Conservation (phyloP, 2,888 invertebrate species). For the Sturmia bella region DNA sequence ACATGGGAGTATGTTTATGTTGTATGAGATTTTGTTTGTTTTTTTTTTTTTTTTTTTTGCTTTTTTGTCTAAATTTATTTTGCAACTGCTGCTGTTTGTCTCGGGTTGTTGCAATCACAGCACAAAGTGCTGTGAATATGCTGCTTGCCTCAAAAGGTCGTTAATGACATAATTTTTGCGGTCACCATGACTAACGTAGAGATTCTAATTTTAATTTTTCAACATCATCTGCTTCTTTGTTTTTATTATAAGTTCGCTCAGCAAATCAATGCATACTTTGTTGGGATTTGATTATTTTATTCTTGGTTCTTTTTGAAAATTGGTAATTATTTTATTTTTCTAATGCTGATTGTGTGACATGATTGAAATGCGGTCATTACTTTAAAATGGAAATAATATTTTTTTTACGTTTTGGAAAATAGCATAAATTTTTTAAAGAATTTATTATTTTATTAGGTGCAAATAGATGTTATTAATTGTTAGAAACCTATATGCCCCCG, state of each 20-base stretch:
- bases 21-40: constrained; percentile 15
- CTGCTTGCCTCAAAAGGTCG: constrained; percentile 67
- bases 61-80: constrained; percentile 1
- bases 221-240: constrained; percentile 12
- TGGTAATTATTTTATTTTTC: constrained; percentile 44
- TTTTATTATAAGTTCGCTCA: background rate
- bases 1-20: constrained; percentile 66
- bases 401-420: too few relatives aligned
- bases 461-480: too few relatives aligned
- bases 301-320: background rate
- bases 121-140: background rate
- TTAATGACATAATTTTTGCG: constrained; percentile 70
- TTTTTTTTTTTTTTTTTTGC: background rate
- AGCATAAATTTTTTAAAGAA: too few relatives aligned
- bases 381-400: constrained; percentile 2
- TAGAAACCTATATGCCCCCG: too few relatives aligned
- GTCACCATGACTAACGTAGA: constrained; percentile 63
- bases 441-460: too few relatives aligned
- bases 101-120: background rate
- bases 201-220: constrained; percentile 49
- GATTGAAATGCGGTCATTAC: constrained; percentile 55
- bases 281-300: background rate
- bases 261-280: background rate
- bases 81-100: constrained; percentile 28
- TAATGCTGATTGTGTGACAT: constrained; percentile 45